Conservation (phyloP, 1,140 invertebrate species). For the Sitophilus oryzae region DNA sequence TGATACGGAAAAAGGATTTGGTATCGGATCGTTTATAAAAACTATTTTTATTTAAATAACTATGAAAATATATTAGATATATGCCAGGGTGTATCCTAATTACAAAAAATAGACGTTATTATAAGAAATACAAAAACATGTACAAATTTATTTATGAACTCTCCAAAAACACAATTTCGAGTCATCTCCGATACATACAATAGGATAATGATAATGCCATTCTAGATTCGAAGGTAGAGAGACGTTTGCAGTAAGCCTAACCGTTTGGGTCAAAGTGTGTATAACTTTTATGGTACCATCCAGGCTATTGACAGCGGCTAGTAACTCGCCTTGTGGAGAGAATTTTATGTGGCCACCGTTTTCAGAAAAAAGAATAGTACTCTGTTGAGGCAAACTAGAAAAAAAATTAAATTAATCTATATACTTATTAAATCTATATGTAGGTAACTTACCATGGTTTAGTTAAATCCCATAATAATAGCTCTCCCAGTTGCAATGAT, state of each 20-base stretch:
- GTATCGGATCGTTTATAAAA: too few species aligned
- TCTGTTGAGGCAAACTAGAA: conserved; percentile 51
- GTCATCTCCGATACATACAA: conserved; percentile 57
- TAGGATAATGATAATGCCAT: conserved; percentile 59
- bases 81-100: too few species aligned
- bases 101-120: too few species aligned
- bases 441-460: conserved; percentile 48
- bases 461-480: conserved; percentile 58
- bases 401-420: conserved; percentile 7
- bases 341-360: conserved; percentile 53
- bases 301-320: conserved; percentile 56
- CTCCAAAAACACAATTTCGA: conserved; percentile 59
- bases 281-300: conserved; percentile 55
- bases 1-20: too few species aligned
- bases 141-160: conserved; percentile 44
- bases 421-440: background rate
- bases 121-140: too few species aligned
- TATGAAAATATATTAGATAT: too few species aligned
- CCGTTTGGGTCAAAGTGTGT: conserved; percentile 51
- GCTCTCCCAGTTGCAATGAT: conserved; percentile 56
- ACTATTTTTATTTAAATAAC: too few species aligned
- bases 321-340: conserved; percentile 49
- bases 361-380: conserved; percentile 52
- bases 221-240: conserved; percentile 53
- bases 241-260: conserved; percentile 48